Base-by-base conservation (phyloP, 2,888 invertebrate genomes). In the Scaptomyza caliginosa region DNA sequence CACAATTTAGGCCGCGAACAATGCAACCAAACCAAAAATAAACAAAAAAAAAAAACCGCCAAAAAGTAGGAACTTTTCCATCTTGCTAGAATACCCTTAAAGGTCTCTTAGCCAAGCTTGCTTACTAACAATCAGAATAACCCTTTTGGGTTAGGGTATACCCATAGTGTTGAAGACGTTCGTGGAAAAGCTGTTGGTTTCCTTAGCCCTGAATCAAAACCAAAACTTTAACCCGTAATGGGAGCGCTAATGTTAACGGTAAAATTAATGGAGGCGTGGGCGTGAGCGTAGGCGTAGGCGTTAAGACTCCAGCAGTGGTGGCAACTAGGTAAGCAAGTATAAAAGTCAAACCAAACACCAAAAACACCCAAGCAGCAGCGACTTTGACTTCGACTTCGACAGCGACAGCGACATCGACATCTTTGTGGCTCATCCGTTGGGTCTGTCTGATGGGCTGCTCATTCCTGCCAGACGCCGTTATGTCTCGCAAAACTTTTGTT, bases 391-490 rank as follows among this genome's bases (percentile, higher is more conserved):
- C 55, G 11, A 42, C 28, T 34, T 42, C 58, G 58, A n/a, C n/a
- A n/a, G n/a, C n/a, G 23, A 67, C 45, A 42, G 21, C 55, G 11
- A 42, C 28, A 28, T 42, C 58, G 58, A 74, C 74, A 69, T 68
- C 69, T 72, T 74, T 58, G 55, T 32, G 46, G 69, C 54, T 68
- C 58, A 72, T 67, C 63, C 71, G 24, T 40, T 36, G 40, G 72
- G 36, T 45, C 45, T 28, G 45, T 45, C 46, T 28, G 36, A 51
- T 55, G 60, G 55, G 48, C 72, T 59, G 19, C 59, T 49, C 65
- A 32, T 30, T 40, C 32, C 49, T 56, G 71, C 72, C 77, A 81
- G 81, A 83, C 81, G 81, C 81, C 81, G 86, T 83, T 77, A 86
- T 83, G 81, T 81, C 81, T 81, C 77, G 67, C 69, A 79, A 79